Percentiles rank a stretch among this genome's conserved stretches.
phyloP scores from a whole-genome alignment of 2,797 vertebrate species.

The Cynodonichthys magdalenae region DNA sequence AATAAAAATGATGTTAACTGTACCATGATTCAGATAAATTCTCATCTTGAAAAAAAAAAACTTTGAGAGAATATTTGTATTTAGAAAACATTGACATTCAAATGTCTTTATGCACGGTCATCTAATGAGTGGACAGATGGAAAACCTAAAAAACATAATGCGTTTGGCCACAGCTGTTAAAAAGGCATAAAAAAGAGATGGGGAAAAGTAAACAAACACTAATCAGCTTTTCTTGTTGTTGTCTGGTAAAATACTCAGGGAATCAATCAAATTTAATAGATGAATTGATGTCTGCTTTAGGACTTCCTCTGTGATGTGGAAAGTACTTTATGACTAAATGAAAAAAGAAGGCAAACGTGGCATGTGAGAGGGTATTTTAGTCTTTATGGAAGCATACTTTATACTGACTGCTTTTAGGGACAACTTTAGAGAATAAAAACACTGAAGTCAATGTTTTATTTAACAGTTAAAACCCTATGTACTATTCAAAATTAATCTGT shows the following conservation, averaged over 20 bases:
- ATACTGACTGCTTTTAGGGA: too few relatives aligned
- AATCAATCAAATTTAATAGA: constrained; percentile 16
- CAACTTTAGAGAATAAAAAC: too few relatives aligned
- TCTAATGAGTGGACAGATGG: background rate
- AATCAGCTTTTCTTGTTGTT: constrained; percentile 15
- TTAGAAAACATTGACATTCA: background rate
- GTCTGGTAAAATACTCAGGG: background rate
- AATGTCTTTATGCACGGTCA: background rate
- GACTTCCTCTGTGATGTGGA: constrained; percentile 4
- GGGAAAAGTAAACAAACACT: background rate
- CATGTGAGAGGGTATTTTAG: constrained; percentile 8
- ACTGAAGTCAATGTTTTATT: too few relatives aligned
- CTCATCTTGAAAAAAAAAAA: background rate
- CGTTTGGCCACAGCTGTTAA: background rate
- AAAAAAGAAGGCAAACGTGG: constrained; percentile 4
- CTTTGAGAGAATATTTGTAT: background rate
- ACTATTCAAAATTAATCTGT: too few relatives aligned
- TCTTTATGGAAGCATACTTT: constrained; percentile 25
- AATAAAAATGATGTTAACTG: too few relatives aligned
- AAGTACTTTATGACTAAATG: constrained; percentile 5
- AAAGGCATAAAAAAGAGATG: background rate
- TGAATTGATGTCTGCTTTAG: constrained; percentile 18
- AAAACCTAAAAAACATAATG: background rate
- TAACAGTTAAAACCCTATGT: too few relatives aligned
- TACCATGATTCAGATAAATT: background rate